Conservation (phyloP, 2,888 invertebrate genomes). For the Melangyna quadrimaculata region DNA sequence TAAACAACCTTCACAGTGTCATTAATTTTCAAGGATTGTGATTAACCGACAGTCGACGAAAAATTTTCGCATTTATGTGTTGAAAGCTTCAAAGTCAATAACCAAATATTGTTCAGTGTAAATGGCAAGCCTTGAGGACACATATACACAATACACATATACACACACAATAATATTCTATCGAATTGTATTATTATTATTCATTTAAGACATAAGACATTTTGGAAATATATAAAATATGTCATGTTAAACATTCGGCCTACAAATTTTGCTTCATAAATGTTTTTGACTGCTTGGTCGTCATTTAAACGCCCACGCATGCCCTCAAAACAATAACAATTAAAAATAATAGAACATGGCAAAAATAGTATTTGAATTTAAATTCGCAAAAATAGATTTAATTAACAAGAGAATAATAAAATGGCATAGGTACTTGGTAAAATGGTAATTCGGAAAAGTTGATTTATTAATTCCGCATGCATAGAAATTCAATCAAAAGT, state of each 20-base stretch:
- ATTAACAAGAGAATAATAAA: background rate
- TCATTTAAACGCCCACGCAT: slow-evolving; percentile 26
- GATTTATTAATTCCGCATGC: background rate
- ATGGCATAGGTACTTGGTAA: background rate
- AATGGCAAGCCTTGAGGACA: slow-evolving; percentile 35
- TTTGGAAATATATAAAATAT: slow-evolving; percentile 7
- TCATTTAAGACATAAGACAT: slow-evolving; percentile 15
- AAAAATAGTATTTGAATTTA: background rate
- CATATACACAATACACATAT: background rate
- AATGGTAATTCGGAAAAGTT: background rate
- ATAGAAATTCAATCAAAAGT: background rate
- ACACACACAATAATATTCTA: background rate
- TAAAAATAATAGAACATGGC: background rate
- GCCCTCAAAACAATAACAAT: background rate
- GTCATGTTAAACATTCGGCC: slow-evolving; percentile 27
- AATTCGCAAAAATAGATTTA: slow-evolving; percentile 40
- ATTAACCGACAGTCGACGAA: slow-evolving; percentile 22
- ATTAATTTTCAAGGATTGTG: slow-evolving; percentile 43
- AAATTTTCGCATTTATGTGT: background rate
- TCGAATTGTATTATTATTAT: background rate
- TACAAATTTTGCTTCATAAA: slow-evolving; percentile 15
- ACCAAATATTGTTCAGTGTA: slow-evolving; percentile 23
- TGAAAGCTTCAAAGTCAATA: slow-evolving; percentile 11
- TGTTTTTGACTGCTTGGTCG: slow-evolving; percentile 7
- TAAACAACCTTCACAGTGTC: slow-evolving; percentile 43